Evolutionary conservation across 1,140 invertebrate genomes (phyloP), one percentile per base, ranked within the genome.

Genomic region (Callitettix versicolor): DNA sequence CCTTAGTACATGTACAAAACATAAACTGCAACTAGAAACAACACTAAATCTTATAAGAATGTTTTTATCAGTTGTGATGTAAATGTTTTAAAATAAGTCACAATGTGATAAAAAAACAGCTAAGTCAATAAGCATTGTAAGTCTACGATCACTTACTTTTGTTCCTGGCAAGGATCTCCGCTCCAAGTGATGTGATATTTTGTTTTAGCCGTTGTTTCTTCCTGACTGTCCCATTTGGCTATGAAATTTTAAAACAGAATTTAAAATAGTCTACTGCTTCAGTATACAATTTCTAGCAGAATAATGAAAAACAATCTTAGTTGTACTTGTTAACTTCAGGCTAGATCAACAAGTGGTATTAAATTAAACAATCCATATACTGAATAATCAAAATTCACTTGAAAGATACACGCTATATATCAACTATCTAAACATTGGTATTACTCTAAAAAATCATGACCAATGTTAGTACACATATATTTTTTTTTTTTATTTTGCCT

Each of bases 181-280:
- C 66, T 64, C 73, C 73, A 75, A 52, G 67, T 62, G 14, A 72
- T 57, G 11, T 69, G 59, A 57, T 75, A 76, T 60, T 75, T 75
- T 36, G 68, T 72, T 64, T 75, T 76, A 4, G 68, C 60, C 26
- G 74, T 72, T 36, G 66, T 60, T 46, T 67, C 62, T 59, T 73
- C 73, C 62, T 69, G 65, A 6, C 68, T 69, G 66, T 78, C 72
- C 75, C 75, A 77, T 66, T 71, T 75, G 33, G 71, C 73, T 76
- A 36, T 49, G 68, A 69, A 50, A 62, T 14, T 57, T 33, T 5
- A 44, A 43, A 4, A 53, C 14, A 44, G 21, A 17, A 26, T 9
- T n/a, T 5, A 43, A 20, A 52, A 17, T 46, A 14, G 12, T 44
- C 49, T 21, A 4, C 38, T n/a, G 34, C 14, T 36, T 48, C 38